Base-by-base conservation (phyloP, 30 jellyfish, hydroid and myxozoan species). In the Phacellophora camtschatica region DNA sequence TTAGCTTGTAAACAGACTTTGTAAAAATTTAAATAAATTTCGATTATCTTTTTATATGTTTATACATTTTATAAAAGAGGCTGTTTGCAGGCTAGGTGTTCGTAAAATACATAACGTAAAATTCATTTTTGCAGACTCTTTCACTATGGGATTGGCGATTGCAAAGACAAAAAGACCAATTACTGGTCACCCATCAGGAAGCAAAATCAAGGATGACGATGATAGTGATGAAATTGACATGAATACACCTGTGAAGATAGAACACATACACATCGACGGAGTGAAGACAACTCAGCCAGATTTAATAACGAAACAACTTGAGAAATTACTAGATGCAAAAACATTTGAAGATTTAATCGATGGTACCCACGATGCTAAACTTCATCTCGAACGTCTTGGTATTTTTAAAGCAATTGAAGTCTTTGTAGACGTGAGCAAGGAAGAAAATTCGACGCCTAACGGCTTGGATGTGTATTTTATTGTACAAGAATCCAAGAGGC, bases 231-330 rank as follows among this genome's bases (percentile, higher is more conserved):
- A 45, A 0, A 19, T 84, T 15, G 97, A 88, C 24, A 31, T 81
- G 28, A 25, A 71, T 31, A 81, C 79, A 23, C 89, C 86, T 6
- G 86, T 79, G 15, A 76, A 69, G 42, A 69, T 93, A 15, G 88
- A 93, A 75, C 81, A 86, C 59, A 88, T 93, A 6, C 95, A 79
- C 80, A 80, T 93, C 48, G 99, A 93, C 75, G 99, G 99, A 0
- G 81, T 88, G 2, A 37, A 59, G 55, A 74, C 46, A 67, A 79
- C 99, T 2, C 81, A 81, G 23, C 42, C 82, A 41, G 69, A 85
- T 41, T 62, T 93, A 16, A 50, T 93, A 1, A 75, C 99, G 13
- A 73, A 76, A 36, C 97, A 86, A 50, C 71, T 93, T 1, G 90
- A 81, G 46, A 61, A 53, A 12, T 13, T 93, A 24, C 76, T 93